Evolutionary conservation across 2,113 vertebrate genomes (phyloP), one percentile per base, ranked within the genome.

Genomic region (Passer domesticus): DNA sequence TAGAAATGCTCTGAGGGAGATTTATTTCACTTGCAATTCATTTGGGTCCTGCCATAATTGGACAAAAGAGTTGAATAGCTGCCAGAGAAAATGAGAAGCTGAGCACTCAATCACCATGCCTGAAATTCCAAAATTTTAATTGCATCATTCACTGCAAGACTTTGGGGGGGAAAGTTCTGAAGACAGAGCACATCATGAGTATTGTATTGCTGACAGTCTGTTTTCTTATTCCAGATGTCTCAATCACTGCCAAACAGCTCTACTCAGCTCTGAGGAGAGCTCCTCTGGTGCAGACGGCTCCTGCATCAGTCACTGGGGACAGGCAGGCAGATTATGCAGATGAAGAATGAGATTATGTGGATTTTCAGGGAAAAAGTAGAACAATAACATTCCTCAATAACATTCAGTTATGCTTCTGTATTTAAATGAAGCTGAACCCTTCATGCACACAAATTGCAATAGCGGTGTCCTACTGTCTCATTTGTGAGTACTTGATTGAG

Each of bases 101-200:
- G 85, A 95, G 33, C 79, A 90, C 69, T 96, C 95, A 94, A 90
- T 96, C 93, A 92, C 64, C 70, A 93, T 0, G 59, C 49, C 60
- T 89, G 83, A 72, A 62, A 69, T 90, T 94, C 92, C 83, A 94
- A 92, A 94, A 95, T 90, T 97, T 90, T 97, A 97, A 96, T 95
- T 96, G 73, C 44, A 20, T 90, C 3, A 0, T 90, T 95, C 88
- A 60, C 72, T 83, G 44, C 2, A 28, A 93, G 60, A 66, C 75
- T 87, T 80, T 46, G 9, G 69, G 52, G 55, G 75, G 13, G 11
- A 44, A 78, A 83, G 56, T 75, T 90, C 46, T 89, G 86, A 88
- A 90, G 53, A 92, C 1, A 30, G 66, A 91, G 84, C 49, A 43
- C 67, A 69, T 93, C 69, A 76, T 39, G 73, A 87, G 49, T 35